phyloP scores from a whole-genome alignment of 2,113 vertebrate genomes.

The Anseranas semipalmata region DNA sequence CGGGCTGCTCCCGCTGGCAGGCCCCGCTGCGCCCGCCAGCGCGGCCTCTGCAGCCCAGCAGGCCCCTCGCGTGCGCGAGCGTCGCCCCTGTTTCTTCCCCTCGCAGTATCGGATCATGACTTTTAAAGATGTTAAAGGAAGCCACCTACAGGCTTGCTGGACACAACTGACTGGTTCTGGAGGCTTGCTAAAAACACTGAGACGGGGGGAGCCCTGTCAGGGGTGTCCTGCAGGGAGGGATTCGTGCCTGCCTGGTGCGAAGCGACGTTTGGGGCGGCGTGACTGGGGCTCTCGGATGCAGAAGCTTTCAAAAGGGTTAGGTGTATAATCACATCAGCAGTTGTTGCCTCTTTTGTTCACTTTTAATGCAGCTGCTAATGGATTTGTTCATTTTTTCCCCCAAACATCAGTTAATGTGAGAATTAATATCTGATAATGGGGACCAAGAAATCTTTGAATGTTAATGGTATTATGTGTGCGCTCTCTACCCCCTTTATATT shows the following conservation, averaged over 20 bases:
- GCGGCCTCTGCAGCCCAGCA: too few species aligned
- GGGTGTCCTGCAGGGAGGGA: neutral
- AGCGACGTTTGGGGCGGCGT: neutral
- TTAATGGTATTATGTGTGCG: conserved; percentile 38
- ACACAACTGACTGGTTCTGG: neutral
- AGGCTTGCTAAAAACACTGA: neutral
- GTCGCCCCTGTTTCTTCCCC: rapidly evolving
- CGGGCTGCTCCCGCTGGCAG: neutral
- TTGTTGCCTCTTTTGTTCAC: conserved; percentile 44
- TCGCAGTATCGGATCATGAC: neutral
- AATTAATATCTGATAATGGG: conserved; percentile 63
- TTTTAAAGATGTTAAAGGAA: neutral
- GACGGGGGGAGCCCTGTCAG: neutral
- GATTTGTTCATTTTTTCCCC: neutral
- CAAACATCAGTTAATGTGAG: conserved; percentile 51
- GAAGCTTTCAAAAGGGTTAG: conserved; percentile 10
- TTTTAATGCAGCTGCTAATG: conserved; percentile 51
- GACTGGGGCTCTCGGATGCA: neutral
- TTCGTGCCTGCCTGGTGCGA: neutral
- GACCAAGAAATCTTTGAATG: conserved; percentile 50
- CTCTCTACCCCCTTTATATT: conserved; percentile 45
- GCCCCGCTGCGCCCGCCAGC: too few species aligned
- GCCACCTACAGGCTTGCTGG: neutral
- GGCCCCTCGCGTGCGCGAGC: neutral
- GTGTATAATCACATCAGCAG: neutral